Conservation (phyloP, 2,888 invertebrate genomes). For the Spisula subtruncata region DNA sequence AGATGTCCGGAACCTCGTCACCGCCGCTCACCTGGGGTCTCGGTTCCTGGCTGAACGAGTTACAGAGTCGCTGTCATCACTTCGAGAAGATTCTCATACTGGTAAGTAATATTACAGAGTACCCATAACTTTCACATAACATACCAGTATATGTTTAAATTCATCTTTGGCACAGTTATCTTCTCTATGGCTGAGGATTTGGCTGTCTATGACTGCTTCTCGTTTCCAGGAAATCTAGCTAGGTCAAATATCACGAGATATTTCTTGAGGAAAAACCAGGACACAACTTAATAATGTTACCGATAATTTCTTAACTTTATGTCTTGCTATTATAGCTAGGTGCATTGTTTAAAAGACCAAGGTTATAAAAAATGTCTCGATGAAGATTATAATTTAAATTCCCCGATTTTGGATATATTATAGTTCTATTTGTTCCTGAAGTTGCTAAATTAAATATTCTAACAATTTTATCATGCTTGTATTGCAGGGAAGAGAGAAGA, state of each 20-base stretch:
- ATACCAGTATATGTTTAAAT: no score
- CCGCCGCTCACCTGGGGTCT: constrained; percentile 85
- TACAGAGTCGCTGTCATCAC: constrained; percentile 85
- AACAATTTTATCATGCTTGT: not conserved
- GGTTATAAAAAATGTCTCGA: not conserved
- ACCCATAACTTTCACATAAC: no score
- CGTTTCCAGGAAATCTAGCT: no score
- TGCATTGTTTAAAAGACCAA: not conserved
- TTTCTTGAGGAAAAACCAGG: not conserved
- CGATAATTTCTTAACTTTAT: not conserved
- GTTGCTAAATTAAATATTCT: no score
- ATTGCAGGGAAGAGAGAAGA: constrained; percentile 86
- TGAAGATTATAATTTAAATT: no score
- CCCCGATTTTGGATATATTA: no score
- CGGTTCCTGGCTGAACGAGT: constrained; percentile 85
- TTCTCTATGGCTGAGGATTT: no score
- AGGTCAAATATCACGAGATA: not conserved
- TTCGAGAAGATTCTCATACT: constrained; percentile 86
- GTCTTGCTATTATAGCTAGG: not conserved
- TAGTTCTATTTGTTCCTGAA: no score
- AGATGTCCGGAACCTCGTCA: constrained; percentile 84
- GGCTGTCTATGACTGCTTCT: no score
- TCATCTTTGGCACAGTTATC: no score
- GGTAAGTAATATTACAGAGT: constrained; percentile 68
- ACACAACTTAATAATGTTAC: not conserved